These are phyloP conservation scores for Synodontis membranacea DNA, from an alignment of 2,113 vertebrate species.

Conservation along the genomic window DNA sequence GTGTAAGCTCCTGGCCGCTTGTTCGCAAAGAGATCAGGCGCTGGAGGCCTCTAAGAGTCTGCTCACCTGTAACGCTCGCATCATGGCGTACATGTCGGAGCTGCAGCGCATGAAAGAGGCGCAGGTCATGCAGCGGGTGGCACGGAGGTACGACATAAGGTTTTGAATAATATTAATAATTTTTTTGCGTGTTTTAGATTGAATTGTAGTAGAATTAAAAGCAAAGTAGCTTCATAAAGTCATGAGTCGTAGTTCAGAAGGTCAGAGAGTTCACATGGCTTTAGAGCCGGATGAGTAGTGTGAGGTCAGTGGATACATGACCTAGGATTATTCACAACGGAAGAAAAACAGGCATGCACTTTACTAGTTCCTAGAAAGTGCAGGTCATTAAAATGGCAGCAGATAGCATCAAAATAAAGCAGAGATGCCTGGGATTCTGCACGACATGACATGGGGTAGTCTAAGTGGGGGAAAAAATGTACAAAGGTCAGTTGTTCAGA, in stretches of 20 bases:
- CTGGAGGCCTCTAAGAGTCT: conserved; percentile 90
- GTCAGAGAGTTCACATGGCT: not conserved
- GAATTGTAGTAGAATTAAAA: not conserved
- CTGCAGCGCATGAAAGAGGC: conserved; percentile 91
- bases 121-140: conserved; percentile 82
- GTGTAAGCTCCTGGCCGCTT: conserved; percentile 87
- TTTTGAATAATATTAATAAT: not conserved
- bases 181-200: not conserved
- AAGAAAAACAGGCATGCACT: not conserved
- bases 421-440: not conserved
- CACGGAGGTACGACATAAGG: conserved; percentile 71
- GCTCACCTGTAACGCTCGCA: conserved; percentile 85
- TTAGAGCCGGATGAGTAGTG: not conserved
- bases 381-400: not conserved
- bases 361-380: not conserved
- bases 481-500: not conserved
- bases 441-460: not conserved
- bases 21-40: conserved; percentile 86
- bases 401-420: not conserved
- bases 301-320: not conserved
- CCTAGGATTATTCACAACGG: not conserved
- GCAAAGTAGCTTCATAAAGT: not conserved
- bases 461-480: not conserved
- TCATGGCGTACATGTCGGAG: conserved; percentile 91
- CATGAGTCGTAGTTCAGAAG: not conserved